Evolutionary conservation across 2,888 invertebrate genomes (phyloP), one percentile per base, ranked within the genome.

Genomic region (Norana najaformis): DNA sequence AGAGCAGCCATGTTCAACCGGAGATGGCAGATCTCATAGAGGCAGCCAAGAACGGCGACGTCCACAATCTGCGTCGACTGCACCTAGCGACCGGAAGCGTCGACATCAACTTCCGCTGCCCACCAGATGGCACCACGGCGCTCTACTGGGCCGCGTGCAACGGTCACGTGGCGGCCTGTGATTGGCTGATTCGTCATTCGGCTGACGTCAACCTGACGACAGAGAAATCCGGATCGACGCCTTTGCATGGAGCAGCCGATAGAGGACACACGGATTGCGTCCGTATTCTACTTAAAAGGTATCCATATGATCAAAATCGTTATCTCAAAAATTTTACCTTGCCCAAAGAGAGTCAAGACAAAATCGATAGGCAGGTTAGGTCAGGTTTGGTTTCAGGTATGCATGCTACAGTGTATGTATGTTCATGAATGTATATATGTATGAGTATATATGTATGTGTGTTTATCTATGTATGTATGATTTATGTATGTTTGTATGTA

Each of bases 121-220:
- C 83, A 30, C 89, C 35, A 23, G 91, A 91, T n/a, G 91, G 91
- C 18, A 83, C 88, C 36, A 90, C 91, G 23, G 38, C 90, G 13
- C 90, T 91, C 34, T 91, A 91, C 83, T 90, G 91, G 90, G 90
- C 91, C 11, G 90, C 91, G 8, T 91, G 91, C 89, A 90, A 90
- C 53, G 91, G 91, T 35, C 83, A 90, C 39, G 90, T 85, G 88
- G 30, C 53, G 34, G 88, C 88, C 35, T 90, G 90, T 53, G 90
- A 89, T 88, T 91, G 90, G 90, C 83, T 91, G 85, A 85, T 91
- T 34, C 47, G 88, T 20, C 47, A 91, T 36, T 88, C 88, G 20
- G 91, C 91, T 35, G 88, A 91, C 34, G 41, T 89, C 41, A 88
- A 91, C 83, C 41, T 88, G 11, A 41, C 41, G n/a, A 39, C 91